phyloP scores from a whole-genome alignment of 92 coral and sea anemone genomes.

The Chrysogorgia sp. region DNA sequence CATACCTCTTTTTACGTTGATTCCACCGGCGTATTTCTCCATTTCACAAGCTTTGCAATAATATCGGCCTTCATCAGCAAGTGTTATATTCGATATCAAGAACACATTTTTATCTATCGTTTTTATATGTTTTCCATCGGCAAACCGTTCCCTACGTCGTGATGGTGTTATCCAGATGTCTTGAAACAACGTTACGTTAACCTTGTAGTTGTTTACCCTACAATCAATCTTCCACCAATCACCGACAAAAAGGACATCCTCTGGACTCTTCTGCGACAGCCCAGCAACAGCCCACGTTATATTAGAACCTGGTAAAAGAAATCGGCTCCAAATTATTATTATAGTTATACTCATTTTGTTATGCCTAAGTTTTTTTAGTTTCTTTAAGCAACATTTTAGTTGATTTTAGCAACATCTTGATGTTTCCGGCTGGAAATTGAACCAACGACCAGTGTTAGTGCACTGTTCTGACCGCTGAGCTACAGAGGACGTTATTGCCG shows the following conservation, averaged over 20 bases:
- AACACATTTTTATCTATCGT: slow-evolving; percentile 32
- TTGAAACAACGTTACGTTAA: slow-evolving; percentile 17
- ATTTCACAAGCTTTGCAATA: slow-evolving; percentile 42
- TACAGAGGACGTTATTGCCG: too few relatives aligned
- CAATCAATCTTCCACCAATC: slow-evolving; percentile 31
- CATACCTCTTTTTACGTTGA: background rate
- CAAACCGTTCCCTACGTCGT: background rate
- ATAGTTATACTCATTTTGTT: too few relatives aligned
- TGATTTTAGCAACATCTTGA: too few relatives aligned
- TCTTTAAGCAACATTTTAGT: too few relatives aligned
- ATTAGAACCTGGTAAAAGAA: too few relatives aligned
- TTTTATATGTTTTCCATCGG: slow-evolving; percentile 2
- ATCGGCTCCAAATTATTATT: too few relatives aligned
- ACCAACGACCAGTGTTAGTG: too few relatives aligned
- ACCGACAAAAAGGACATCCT: background rate
- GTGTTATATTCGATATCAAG: slow-evolving; percentile 41
- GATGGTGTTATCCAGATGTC: background rate
- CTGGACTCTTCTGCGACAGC: background rate
- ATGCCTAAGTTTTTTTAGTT: too few relatives aligned
- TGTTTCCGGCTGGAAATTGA: too few relatives aligned
- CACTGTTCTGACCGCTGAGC: too few relatives aligned
- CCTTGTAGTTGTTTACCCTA: slow-evolving; percentile 18
- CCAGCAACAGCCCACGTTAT: too few relatives aligned
- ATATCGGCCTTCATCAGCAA: slow-evolving; percentile 64
- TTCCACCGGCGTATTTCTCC: background rate